Evolutionary conservation across 1,140 invertebrate species (phyloP).

Genomic region (Lepidurus packardi): DNA sequence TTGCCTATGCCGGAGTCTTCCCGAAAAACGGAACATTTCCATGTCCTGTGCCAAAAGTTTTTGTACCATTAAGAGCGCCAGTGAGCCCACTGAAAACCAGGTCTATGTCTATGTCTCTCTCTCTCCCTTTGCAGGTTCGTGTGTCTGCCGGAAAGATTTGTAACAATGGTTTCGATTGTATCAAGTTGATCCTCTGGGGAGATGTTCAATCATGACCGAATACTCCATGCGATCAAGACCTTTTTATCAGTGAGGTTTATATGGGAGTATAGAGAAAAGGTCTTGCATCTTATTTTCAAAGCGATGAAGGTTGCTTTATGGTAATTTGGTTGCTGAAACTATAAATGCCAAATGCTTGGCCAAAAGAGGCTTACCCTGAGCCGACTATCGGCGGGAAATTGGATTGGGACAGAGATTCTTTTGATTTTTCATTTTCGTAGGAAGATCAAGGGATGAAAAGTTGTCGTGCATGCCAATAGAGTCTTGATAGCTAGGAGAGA

Average conservation of each 20-base stretch:
- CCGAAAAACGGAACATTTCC: neutral
- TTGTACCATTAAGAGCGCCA: conserved; percentile 14
- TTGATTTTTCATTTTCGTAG: conserved; percentile 16
- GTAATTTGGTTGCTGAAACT: conserved; percentile 22
- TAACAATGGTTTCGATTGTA: conserved; percentile 19
- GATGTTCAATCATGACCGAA: conserved; percentile 21
- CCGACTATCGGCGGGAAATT: conserved; percentile 20
- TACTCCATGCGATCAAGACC: neutral
- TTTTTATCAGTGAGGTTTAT: neutral
- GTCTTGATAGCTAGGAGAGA: neutral
- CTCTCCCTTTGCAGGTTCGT: neutral
- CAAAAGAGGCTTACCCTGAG: conserved; percentile 21
- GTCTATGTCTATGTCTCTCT: neutral
- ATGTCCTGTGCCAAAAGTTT: conserved; percentile 9
- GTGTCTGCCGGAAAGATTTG: neutral
- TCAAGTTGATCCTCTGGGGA: conserved; percentile 15
- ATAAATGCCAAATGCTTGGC: conserved; percentile 19
- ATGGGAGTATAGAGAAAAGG: neutral
- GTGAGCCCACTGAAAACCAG: neutral
- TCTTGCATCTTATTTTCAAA: conserved; percentile 19
- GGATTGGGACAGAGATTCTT: conserved; percentile 21
- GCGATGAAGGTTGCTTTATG: conserved; percentile 18
- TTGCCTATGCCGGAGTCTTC: neutral
- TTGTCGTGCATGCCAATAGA: conserved; percentile 21
- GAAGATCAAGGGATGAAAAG: conserved; percentile 21